Base-by-base conservation (phyloP, 2,888 invertebrate genomes). In the Argyresthia goedartella region DNA sequence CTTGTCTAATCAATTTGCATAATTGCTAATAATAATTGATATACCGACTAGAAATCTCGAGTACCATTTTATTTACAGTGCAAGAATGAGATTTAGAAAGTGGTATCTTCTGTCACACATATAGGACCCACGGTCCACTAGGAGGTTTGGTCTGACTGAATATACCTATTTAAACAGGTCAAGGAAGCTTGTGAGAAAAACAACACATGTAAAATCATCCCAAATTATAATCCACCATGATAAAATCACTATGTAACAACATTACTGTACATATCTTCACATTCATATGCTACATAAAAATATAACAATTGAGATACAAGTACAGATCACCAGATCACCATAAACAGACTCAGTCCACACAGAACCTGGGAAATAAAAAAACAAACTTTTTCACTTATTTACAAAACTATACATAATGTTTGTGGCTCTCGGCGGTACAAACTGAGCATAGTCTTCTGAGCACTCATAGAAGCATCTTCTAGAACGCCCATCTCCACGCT, bases 181-280 rank as follows among this genome's bases (percentile, higher is more conserved):
- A 4, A 25, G 25, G 25, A 25, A 25, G 2, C 25, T 25, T 6
- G 6, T 25, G 25, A 25, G 25, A 25, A 25, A 25, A 25, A 25
- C 25, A 25, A 25, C 2, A 25, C 6, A 25, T 25, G 25, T 25
- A 25, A 25, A 4, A 25, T 25, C 25, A 25, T 46, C 46, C 55
- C 62, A 71, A 70, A 60, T 60, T 69, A 60, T 71, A 69, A 1
- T 46, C 8, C 46, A 46, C 46, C 25, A 16, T 70, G 57, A 67
- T 63, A 71, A 50, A 53, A 52, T 52, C 50, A 63, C 60, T 64
- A 65, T 62, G 59, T 71, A 73, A 68, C 63, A 73, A 70, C 25
- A 25, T 71, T 71, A 72, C 75, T 78, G 71, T 78, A 81, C 76
- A 59, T 67, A 62, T 67, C 35, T 71, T 71, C 67, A 74, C 64